Evolutionary conservation across 2,797 vertebrate species (phyloP).

Genomic region (Anguilla obscura): DNA sequence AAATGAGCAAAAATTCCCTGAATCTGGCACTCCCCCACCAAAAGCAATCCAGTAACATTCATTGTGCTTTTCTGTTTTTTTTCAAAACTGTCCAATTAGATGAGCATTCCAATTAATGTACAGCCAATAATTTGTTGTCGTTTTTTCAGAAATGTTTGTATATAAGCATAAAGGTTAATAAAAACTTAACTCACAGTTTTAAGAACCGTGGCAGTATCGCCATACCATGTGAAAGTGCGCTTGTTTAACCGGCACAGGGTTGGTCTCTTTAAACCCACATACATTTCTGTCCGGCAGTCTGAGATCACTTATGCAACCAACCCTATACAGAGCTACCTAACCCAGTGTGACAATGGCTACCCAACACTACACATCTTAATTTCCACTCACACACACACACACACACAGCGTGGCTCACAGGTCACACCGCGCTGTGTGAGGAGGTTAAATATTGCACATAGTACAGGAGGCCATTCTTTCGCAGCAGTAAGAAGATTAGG

Average conservation of each 20-base stretch:
- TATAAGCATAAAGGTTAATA: background rate
- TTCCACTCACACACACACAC: background rate
- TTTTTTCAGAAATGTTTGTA: background rate
- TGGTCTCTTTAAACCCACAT: background rate
- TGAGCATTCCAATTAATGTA: too few species aligned
- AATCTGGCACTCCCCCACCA: background rate
- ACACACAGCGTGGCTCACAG: background rate
- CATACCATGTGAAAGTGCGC: background rate
- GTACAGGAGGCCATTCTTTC: background rate
- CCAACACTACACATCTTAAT: background rate
- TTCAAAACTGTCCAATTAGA: background rate
- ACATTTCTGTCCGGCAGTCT: background rate
- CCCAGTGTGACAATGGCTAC: background rate
- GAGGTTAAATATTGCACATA: background rate
- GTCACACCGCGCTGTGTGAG: background rate
- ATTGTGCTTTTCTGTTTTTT: background rate
- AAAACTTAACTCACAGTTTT: background rate
- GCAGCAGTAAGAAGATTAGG: conserved; percentile 11
- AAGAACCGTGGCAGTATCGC: background rate
- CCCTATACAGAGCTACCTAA: background rate
- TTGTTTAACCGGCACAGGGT: background rate
- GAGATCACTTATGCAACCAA: background rate
- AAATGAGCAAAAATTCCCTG: background rate
- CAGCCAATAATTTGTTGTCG: too few species aligned
- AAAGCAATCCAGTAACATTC: background rate